phyloP scores from a whole-genome alignment of 1,140 invertebrate species.

The Planococcus citri region DNA sequence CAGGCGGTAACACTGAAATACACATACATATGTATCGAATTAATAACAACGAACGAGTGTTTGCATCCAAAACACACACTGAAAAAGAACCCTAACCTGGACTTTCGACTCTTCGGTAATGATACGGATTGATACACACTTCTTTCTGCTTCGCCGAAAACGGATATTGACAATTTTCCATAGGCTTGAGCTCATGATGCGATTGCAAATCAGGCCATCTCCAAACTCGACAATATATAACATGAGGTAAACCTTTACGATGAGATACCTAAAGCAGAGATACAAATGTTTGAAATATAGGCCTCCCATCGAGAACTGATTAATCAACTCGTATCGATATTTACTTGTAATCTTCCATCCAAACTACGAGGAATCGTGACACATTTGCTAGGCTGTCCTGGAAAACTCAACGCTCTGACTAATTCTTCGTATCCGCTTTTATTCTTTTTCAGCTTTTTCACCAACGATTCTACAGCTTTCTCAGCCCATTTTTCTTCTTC shows the following conservation, averaged over 20 bases:
- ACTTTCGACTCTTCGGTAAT: constrained; percentile 90
- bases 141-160: constrained; percentile 94
- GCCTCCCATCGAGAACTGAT: not conserved
- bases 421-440: constrained; percentile 95
- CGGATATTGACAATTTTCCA: constrained; percentile 86
- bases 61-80: not conserved
- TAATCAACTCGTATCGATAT: too few species aligned
- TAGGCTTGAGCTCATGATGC: constrained; percentile 90
- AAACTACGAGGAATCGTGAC: constrained; percentile 94
- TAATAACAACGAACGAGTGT: not conserved
- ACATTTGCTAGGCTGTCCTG: constrained; percentile 87
- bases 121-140: constrained; percentile 97
- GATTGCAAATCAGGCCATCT: constrained; percentile 95
- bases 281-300: not conserved
- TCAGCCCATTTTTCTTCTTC: constrained; percentile 99
- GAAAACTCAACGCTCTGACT: constrained; percentile 84
- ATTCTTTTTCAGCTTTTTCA: constrained; percentile 93
- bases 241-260: constrained; percentile 90
- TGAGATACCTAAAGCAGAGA: constrained; percentile 69
- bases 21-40: constrained; percentile 15
- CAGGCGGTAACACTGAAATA: constrained; percentile 73
- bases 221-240: constrained; percentile 97
- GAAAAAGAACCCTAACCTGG: constrained; percentile 39
- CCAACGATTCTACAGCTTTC: constrained; percentile 94
- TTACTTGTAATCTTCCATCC: constrained; percentile 80